phyloP scores from a whole-genome alignment of 37 sponge, comb jelly and placozoan species.

The Bolinopsis microptera region DNA sequence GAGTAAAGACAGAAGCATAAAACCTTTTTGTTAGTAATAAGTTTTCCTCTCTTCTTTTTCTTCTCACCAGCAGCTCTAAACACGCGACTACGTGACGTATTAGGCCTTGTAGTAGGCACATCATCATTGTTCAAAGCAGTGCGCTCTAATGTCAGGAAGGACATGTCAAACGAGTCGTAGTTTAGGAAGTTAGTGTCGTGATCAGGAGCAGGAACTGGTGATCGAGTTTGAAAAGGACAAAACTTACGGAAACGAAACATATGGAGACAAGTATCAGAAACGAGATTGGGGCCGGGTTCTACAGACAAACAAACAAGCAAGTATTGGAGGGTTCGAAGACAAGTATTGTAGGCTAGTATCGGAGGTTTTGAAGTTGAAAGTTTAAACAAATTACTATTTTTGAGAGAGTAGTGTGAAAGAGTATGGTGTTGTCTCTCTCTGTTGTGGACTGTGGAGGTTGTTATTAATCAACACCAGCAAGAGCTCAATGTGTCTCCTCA shows the following conservation, averaged over 20 bases:
- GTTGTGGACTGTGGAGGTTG: too few species aligned
- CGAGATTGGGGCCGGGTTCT: too few species aligned
- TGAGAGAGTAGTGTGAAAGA: too few species aligned
- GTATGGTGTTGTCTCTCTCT: too few species aligned
- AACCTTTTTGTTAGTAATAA: neutral
- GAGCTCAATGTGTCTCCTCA: too few species aligned
- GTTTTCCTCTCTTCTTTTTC: neutral
- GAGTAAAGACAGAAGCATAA: too few species aligned
- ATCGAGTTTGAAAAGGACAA: neutral
- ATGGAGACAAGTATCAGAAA: neutral
- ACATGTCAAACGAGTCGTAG: neutral
- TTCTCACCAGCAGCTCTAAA: neutral
- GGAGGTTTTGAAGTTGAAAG: too few species aligned
- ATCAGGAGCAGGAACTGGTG: neutral
- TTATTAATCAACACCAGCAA: too few species aligned
- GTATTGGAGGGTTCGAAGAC: too few species aligned
- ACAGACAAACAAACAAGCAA: too few species aligned
- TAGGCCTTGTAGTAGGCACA: neutral
- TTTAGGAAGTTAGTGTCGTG: constrained; percentile 36
- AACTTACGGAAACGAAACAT: constrained; percentile 66
- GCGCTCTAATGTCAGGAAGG: neutral
- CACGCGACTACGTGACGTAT: neutral
- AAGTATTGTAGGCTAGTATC: too few species aligned
- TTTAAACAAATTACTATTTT: too few species aligned
- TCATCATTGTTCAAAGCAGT: neutral